Evolutionary conservation across 2,797 vertebrate genomes (phyloP).

Genomic region (Cephalopachus bancanus): DNA sequence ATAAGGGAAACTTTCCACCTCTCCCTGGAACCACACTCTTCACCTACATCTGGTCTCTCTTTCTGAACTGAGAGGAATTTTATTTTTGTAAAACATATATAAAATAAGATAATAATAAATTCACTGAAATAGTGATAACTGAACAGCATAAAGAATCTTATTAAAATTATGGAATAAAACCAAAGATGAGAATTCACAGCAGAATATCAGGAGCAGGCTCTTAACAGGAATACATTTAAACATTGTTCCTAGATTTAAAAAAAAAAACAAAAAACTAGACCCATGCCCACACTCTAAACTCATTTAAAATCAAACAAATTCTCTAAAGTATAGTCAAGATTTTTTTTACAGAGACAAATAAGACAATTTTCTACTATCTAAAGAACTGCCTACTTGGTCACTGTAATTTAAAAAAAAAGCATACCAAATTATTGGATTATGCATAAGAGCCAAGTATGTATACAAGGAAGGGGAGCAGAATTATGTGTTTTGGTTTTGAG

Average conservation of each 20-base stretch:
- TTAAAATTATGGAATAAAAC: neutral
- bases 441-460: neutral
- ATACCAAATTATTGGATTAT: neutral
- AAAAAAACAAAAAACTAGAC: neutral
- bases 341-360: conserved; percentile 56
- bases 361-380: conserved; percentile 10
- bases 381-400: conserved; percentile 25
- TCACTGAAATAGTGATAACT: neutral
- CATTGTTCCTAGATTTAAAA: neutral
- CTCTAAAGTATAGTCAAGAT: neutral
- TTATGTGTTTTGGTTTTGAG: neutral
- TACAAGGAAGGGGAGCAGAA: neutral
- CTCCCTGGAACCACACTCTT: too few relatives aligned
- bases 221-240: conserved; percentile 32
- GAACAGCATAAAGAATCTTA: neutral
- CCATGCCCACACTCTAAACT: conserved; percentile 1
- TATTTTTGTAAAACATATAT: neutral
- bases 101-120: neutral
- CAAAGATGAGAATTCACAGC: neutral
- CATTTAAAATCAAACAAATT: conserved; percentile 63
- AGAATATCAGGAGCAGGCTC: neutral
- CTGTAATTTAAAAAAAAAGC: neutral
- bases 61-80: neutral
- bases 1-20: neutral
- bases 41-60: neutral